A percentile compares a stretch with the other conserved stretches of the same genome.
These are phyloP conservation scores for Timema podura DNA, from an alignment of 2,888 invertebrate genomes.

Conservation along the genomic window DNA sequence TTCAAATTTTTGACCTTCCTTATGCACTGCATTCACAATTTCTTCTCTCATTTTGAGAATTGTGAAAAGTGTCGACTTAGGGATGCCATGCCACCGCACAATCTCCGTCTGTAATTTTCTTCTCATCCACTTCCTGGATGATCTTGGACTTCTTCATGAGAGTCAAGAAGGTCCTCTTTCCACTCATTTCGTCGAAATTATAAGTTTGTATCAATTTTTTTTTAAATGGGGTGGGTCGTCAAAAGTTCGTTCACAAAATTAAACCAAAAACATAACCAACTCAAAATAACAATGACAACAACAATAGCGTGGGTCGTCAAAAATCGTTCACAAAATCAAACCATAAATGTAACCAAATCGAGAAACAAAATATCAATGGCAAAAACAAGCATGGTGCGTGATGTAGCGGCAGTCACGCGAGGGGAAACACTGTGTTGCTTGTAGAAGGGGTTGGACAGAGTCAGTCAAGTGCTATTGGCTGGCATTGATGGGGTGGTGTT, in stretches of 20 bases:
- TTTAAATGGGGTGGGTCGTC: not conserved
- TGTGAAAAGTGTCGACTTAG: not conserved
- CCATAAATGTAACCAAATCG: too few species aligned
- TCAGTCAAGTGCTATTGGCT: too few species aligned
- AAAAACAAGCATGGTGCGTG: too few species aligned
- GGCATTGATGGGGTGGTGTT: too few species aligned
- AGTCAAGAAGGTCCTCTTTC: not conserved
- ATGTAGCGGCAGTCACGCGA: too few species aligned
- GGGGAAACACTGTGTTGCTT: too few species aligned
- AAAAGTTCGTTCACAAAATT: not conserved
- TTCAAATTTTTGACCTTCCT: not conserved
- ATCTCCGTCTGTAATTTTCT: not conserved
- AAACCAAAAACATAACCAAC: not conserved
- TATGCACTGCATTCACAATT: conserved; percentile 5
- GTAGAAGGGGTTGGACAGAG: too few species aligned
- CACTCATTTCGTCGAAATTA: not conserved
- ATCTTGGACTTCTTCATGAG: not conserved
- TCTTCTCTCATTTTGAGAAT: conserved; percentile 3
- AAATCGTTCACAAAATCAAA: too few species aligned
- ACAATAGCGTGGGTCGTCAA: too few species aligned
- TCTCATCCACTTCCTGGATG: not conserved
- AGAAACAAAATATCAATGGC: too few species aligned
- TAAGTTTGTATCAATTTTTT: not conserved
- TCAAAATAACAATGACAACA: too few species aligned
- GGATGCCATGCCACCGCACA: not conserved